phyloP scores from a whole-genome alignment of 2,888 invertebrate species.

The Antitype chi region DNA sequence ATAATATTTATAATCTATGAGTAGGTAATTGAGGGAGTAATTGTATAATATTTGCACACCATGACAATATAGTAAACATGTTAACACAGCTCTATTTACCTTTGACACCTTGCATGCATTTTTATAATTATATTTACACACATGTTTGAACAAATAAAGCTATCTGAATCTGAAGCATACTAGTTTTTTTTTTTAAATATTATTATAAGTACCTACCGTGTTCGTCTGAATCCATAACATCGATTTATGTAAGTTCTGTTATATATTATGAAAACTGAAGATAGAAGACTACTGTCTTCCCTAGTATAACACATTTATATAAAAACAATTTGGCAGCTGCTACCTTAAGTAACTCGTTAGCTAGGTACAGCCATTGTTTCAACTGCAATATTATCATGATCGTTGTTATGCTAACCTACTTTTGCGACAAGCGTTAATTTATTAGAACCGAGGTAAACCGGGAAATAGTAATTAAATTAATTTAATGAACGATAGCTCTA shows the following conservation, averaged over 20 bases:
- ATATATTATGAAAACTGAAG: not conserved
- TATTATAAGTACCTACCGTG: not conserved
- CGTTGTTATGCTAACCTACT: conserved; percentile 18
- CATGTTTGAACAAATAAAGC: no score
- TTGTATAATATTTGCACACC: no score
- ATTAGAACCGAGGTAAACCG: not conserved
- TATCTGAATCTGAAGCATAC: no score
- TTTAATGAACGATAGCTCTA: no score
- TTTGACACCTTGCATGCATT: no score
- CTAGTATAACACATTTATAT: not conserved
- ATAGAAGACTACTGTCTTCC: not conserved
- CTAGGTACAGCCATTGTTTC: conserved; percentile 25
- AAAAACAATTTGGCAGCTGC: conserved; percentile 9
- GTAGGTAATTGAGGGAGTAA: no score
- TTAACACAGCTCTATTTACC: no score
- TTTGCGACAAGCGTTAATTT: not conserved
- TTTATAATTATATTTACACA: no score
- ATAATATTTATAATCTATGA: no score
- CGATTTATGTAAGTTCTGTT: not conserved
- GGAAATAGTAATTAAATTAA: not conserved
- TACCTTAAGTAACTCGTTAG: not conserved
- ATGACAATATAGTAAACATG: no score
- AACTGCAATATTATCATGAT: conserved; percentile 4
- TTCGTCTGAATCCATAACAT: not conserved
- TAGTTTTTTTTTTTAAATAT: not conserved